Conservation (phyloP, 2,113 vertebrate species). For the Thomomys bottae region DNA sequence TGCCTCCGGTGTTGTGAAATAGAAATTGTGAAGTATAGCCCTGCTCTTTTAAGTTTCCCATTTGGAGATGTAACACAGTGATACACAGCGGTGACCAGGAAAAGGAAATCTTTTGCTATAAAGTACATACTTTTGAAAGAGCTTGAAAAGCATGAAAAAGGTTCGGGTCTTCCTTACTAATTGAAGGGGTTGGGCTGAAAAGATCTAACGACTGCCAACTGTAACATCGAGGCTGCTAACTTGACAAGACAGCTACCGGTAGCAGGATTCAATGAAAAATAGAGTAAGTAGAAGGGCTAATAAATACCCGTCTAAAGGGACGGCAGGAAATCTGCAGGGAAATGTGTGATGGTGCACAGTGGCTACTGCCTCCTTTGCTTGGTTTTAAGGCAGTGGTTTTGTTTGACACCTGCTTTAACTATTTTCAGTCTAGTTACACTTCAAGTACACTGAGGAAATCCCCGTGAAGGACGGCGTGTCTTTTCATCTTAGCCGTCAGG, state of each 20-base stretch:
- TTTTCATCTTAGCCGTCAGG: neutral
- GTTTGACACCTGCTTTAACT: neutral
- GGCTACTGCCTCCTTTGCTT: neutral
- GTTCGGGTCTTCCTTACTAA: slow-evolving; percentile 2
- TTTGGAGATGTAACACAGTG: neutral
- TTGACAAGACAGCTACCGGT: neutral
- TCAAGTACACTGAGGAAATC: neutral
- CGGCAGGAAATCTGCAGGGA: neutral
- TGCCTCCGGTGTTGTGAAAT: neutral
- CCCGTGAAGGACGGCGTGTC: neutral
- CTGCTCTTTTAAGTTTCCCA: neutral
- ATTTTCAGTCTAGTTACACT: neutral
- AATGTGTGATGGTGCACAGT: neutral
- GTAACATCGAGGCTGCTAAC: neutral
- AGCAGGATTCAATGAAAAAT: neutral
- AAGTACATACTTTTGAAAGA: slow-evolving; percentile 46
- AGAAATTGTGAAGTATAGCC: neutral
- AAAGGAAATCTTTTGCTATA: slow-evolving; percentile 31
- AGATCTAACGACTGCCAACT: slow-evolving; percentile 12
- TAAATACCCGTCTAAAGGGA: neutral
- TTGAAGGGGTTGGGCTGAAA: neutral
- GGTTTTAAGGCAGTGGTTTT: neutral
- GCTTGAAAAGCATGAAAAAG: neutral
- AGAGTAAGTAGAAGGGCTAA: neutral
- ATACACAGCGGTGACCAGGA: neutral